Evolutionary conservation across 2,888 invertebrate species (phyloP).

Genomic region (Diogma glabrata): DNA sequence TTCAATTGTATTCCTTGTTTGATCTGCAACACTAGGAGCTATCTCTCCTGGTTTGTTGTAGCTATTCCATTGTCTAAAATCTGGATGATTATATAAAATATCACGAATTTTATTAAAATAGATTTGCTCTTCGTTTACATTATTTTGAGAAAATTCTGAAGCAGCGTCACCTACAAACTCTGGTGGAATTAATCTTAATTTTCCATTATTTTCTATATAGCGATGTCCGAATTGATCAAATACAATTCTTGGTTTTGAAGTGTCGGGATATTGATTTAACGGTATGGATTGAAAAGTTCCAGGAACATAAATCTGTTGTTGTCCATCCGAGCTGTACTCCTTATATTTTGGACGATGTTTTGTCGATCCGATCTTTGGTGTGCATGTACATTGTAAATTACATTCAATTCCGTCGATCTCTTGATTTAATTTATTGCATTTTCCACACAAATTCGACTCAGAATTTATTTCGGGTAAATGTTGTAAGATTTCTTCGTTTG

Average conservation of each 20-base stretch:
- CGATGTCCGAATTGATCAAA: conserved; percentile 26
- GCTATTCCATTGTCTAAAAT: not conserved
- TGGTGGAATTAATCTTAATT: conserved; percentile 24
- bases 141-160: not conserved
- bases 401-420: no score
- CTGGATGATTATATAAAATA: not conserved
- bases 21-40: not conserved
- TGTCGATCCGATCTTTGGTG: not conserved
- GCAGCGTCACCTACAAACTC: not conserved
- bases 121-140: not conserved
- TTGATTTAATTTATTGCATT: no score
- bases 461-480: conserved; percentile 1
- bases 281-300: not conserved
- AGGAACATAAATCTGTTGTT: not conserved
- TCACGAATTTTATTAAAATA: conserved; percentile 7
- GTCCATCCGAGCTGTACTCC: not conserved
- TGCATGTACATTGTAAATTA: not conserved
- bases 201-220: conserved; percentile 27
- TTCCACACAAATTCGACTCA: not conserved
- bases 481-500: conserved; percentile 1
- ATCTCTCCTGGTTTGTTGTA: not conserved
- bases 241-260: conserved; percentile 11
- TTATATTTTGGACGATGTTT: not conserved
- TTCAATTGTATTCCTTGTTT: not conserved
- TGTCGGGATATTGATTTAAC: not conserved